Evolutionary conservation across 2,113 vertebrate genomes (phyloP), one percentile per base, ranked within the genome.

Genomic region (Gila orcuttii): DNA sequence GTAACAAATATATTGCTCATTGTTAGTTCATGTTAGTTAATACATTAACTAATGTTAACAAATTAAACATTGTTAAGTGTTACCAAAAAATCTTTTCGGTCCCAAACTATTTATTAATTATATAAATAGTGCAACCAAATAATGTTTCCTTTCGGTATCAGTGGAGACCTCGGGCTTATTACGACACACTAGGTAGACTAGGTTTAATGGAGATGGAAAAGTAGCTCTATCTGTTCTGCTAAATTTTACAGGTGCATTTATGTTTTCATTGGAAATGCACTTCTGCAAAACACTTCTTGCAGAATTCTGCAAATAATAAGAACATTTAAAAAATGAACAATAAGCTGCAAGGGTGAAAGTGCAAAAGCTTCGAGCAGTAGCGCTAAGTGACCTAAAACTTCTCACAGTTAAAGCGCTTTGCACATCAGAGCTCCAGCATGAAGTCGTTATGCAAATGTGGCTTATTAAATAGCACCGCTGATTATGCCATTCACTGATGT

Each of bases 401-500:
- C 25, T 59, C 31, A 28, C 47, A 2, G 55, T 39, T 82, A 76
- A 86, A 76, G 42, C 5, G 17, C 59, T 85, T 81, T 74, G 60
- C 39, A 76, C n/a, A 68, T 87, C 78, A 50, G 4, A 81, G 13
- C 55, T 31, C 52, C 59, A 59, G 23, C 74, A 28, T 74, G 73
- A 78, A 13, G 45, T 47, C 15, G 3, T 87, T 66, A 83, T 55
- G 75, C 28, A 86, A 71, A 86, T 86, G 52, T 3, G 1, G 13
- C 75, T 80, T 76, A 87, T 77, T 68, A 47, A 50, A 28, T n/a
- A 74, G 7, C 39, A 68, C 78, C 13, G 3, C 21, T 79, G 42
- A 83, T 75, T 55, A 31, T 66, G 19, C 42, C 28, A 47, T 52
- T 80, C 66, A 64, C 66, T 75, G 68, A 74, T 81, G 78, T 39